phyloP scores from a whole-genome alignment of 2,113 vertebrate species.

The Gopherus flavomarginatus region DNA sequence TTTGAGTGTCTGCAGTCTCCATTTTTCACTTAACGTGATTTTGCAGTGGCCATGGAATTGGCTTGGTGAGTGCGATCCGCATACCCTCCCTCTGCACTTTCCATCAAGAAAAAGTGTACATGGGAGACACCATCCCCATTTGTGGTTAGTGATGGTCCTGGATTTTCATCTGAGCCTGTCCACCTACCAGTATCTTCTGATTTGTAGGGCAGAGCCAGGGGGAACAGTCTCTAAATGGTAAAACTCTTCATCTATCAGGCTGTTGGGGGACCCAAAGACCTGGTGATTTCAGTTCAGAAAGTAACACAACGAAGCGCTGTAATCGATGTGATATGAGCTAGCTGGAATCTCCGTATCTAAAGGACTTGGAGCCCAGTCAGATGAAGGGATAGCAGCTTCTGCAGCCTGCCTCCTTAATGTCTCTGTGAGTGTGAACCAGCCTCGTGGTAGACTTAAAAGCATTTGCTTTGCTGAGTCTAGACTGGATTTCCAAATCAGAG shows the following conservation, averaged over 20 bases:
- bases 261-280: conserved; percentile 11
- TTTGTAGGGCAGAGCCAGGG: background rate
- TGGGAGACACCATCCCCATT: background rate
- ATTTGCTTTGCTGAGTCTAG: background rate
- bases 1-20: background rate
- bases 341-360: background rate
- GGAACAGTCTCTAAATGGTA: rapidly evolving
- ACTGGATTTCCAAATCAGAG: background rate
- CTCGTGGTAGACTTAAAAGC: background rate
- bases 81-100: background rate
- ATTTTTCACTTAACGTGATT: background rate
- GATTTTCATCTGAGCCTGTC: background rate
- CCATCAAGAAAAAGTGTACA: background rate
- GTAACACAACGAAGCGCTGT: background rate
- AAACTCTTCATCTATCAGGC: conserved; percentile 25
- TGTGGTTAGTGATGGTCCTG: rapidly evolving
- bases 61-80: background rate
- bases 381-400: background rate
- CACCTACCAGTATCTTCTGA: background rate
- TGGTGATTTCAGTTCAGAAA: conserved; percentile 37
- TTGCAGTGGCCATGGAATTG: background rate
- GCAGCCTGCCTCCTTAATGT: background rate
- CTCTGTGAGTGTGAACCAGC: background rate
- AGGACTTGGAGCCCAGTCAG: background rate
- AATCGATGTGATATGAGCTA: background rate